Evolutionary conservation across 2,113 vertebrate genomes (phyloP).

Genomic region (Solenodon paradoxus): DNA sequence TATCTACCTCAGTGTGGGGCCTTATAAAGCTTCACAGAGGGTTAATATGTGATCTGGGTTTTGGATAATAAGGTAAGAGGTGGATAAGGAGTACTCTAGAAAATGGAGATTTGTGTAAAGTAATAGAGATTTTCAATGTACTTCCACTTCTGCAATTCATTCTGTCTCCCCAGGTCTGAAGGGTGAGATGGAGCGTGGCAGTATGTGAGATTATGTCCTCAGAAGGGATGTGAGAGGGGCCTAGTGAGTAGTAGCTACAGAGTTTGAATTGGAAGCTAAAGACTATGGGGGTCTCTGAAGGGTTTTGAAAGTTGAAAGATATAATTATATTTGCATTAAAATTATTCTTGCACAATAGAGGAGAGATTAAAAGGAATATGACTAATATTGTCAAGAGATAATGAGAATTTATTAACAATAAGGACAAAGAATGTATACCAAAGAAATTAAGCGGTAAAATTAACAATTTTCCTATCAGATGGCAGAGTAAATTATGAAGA

Average conservation of each 20-base stretch:
- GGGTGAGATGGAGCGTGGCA: rapidly evolving
- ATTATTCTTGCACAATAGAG: neutral
- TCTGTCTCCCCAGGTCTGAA: neutral
- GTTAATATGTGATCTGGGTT: neutral
- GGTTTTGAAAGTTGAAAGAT: neutral
- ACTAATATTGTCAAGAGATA: neutral
- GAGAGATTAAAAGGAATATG: neutral
- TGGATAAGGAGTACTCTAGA: neutral
- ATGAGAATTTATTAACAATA: neutral
- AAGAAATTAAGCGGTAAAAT: neutral
- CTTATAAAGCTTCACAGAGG: neutral
- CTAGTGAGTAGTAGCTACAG: neutral
- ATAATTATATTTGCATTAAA: neutral
- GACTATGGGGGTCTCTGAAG: neutral
- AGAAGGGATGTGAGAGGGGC: neutral
- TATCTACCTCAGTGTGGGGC: neutral
- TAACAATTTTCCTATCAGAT: neutral
- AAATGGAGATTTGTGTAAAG: neutral
- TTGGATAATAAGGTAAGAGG: neutral
- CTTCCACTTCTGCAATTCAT: neutral
- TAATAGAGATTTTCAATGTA: neutral
- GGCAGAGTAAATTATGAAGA: neutral
- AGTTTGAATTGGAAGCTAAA: neutral
- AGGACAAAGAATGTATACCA: neutral
- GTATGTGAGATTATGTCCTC: neutral